Evolutionary conservation across 2,888 invertebrate species (phyloP).

Genomic region (Dolichomitus sp.): DNA sequence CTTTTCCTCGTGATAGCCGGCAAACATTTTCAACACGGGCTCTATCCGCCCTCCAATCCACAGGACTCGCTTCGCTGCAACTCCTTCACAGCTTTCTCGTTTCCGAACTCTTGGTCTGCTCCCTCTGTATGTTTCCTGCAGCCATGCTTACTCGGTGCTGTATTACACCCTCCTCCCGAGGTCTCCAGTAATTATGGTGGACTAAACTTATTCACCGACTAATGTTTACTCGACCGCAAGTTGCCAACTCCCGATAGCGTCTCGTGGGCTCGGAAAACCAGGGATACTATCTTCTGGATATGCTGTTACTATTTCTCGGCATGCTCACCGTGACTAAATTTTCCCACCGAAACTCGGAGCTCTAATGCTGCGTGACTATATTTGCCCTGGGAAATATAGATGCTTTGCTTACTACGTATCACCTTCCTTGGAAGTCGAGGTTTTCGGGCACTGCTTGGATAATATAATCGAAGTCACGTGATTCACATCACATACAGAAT

Average conservation of each 20-base stretch:
- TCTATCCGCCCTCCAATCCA: background rate
- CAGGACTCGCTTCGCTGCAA: conserved; percentile 39
- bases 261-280: background rate
- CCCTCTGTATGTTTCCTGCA: conserved; percentile 5
- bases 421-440: conserved; percentile 9
- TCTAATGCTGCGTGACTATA: conserved; percentile 35
- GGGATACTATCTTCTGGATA: conserved; percentile 6
- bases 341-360: background rate
- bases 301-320: background rate
- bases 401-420: conserved; percentile 17
- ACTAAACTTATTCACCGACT: conserved; percentile 62
- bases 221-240: conserved; percentile 69
- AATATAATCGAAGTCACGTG: conserved; percentile 37
- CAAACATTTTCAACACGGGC: conserved; percentile 14
- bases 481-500: conserved; percentile 10
- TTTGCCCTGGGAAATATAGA: background rate
- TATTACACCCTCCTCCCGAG: conserved; percentile 44
- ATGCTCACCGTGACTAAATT: conserved; percentile 34
- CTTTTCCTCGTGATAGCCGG: conserved; percentile 23
- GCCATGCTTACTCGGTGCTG: conserved; percentile 32
- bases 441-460: conserved; percentile 7
- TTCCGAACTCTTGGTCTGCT: conserved; percentile 32
- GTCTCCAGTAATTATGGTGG: conserved; percentile 62
- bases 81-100: conserved; percentile 52
- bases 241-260: conserved; percentile 53